phyloP scores from a whole-genome alignment of 2,888 invertebrate genomes.

The Dryocosmus kuriphilus region DNA sequence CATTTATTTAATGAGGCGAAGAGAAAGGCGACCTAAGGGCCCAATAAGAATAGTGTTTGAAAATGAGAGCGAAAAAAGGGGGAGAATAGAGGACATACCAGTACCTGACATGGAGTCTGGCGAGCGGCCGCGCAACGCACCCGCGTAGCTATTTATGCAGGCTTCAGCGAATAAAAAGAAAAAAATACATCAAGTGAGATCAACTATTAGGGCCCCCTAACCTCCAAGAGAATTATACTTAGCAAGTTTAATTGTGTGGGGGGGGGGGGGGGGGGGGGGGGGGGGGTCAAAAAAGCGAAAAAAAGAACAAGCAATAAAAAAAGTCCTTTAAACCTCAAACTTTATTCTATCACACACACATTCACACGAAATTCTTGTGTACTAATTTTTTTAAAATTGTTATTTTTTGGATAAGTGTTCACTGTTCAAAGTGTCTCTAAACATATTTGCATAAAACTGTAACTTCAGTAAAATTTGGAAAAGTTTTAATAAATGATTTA shows the following conservation, averaged over 20 bases:
- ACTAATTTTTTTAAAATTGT: background rate
- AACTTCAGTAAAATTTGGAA: background rate
- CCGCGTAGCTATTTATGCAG: conserved; percentile 89
- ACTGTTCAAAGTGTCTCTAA: background rate
- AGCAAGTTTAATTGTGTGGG: conserved; percentile 54
- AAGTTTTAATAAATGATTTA: background rate
- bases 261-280: too few species aligned
- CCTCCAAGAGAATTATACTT: conserved; percentile 58
- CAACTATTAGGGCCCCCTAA: conserved; percentile 60
- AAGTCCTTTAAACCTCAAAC: conserved; percentile 56
- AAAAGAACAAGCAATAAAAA: conserved; percentile 58
- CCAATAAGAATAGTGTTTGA: conserved; percentile 46
- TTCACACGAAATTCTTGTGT: conserved; percentile 48
- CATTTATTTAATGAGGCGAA: conserved; percentile 43
- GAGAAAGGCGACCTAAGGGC: conserved; percentile 26
- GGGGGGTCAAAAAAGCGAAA: conserved; percentile 61
- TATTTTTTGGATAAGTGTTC: background rate
- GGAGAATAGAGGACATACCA: conserved; percentile 79
- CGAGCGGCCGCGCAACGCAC: conserved; percentile 92
- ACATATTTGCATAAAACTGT: background rate
- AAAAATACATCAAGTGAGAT: conserved; percentile 75
- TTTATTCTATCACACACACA: conserved; percentile 54
- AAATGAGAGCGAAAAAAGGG: conserved; percentile 58
- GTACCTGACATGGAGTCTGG: conserved; percentile 93
- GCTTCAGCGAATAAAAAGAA: conserved; percentile 77